Evolutionary conservation across 1,140 invertebrate genomes (phyloP).

Genomic region (Maniola jurtina): DNA sequence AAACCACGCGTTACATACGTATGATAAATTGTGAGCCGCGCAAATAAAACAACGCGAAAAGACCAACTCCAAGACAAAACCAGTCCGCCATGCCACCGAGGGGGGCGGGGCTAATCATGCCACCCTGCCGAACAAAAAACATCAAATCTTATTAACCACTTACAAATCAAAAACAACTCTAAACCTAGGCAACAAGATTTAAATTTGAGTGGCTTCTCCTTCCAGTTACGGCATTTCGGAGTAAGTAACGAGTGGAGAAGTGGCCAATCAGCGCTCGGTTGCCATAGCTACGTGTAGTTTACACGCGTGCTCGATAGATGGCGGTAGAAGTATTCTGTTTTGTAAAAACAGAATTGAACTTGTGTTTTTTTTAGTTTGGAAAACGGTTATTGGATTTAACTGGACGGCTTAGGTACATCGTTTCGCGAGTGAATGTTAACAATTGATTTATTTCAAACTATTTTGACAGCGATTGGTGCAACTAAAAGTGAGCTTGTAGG

Average conservation of each 20-base stretch:
- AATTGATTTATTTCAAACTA: background rate
- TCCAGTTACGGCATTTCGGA: conserved; percentile 46
- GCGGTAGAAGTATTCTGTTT: conserved; percentile 41
- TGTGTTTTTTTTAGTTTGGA: conserved; percentile 12
- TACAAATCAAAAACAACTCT: conserved; percentile 47
- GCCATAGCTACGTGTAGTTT: conserved; percentile 52
- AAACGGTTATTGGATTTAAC: conserved; percentile 1
- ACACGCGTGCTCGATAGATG: conserved; percentile 49
- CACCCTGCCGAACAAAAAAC: conserved; percentile 30
- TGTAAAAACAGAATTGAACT: conserved; percentile 20
- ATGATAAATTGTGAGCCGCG: conserved; percentile 20
- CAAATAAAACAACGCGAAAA: conserved; percentile 59
- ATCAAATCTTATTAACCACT: conserved; percentile 31
- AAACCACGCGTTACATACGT: conserved; percentile 20
- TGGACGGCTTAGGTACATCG: background rate
- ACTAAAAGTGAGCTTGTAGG: background rate
- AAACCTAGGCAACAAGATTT: conserved; percentile 36
- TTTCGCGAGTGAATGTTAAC: background rate
- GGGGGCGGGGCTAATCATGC: conserved; percentile 68
- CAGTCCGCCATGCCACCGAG: conserved; percentile 63
- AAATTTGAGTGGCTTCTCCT: conserved; percentile 43
- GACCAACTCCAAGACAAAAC: conserved; percentile 54
- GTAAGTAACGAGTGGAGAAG: conserved; percentile 38
- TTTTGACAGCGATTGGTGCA: background rate
- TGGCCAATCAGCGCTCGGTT: conserved; percentile 72